Conservation (phyloP, 2,888 invertebrate genomes). For the Spilosoma lubricipeda region DNA sequence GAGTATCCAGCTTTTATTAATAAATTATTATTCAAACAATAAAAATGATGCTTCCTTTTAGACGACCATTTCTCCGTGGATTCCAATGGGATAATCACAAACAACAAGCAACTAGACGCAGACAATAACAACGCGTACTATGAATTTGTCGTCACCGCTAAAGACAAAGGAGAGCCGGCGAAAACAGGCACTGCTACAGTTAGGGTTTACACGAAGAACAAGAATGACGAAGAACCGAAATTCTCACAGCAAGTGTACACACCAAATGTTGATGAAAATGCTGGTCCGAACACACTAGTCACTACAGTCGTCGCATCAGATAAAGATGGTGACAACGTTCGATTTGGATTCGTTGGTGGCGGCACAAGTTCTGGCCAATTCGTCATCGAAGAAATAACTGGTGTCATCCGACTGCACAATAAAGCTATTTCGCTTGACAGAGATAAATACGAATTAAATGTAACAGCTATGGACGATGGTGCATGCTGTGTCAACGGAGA, state of each 20-base stretch:
- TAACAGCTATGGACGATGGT: constrained; percentile 99
- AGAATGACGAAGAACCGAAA: constrained; percentile 98
- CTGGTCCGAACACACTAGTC: constrained; percentile 97
- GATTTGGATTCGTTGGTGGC: constrained; percentile 96
- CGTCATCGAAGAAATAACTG: constrained; percentile 97
- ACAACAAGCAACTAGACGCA: constrained; percentile 97
- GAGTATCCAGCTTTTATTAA: neutral
- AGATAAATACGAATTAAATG: constrained; percentile 98
- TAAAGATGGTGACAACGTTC: constrained; percentile 98
- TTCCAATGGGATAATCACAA: constrained; percentile 96
- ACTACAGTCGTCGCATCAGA: constrained; percentile 99
- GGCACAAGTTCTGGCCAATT: constrained; percentile 96
- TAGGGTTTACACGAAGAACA: constrained; percentile 98
- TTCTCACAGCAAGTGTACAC: constrained; percentile 98
- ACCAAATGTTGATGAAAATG: constrained; percentile 98
- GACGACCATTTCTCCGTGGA: constrained; percentile 98
- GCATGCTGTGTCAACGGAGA: constrained; percentile 97
- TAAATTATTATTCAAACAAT: neutral
- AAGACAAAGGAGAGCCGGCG: constrained; percentile 97
- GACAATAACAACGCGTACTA: constrained; percentile 99
- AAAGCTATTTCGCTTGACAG: constrained; percentile 95
- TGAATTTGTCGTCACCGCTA: constrained; percentile 97
- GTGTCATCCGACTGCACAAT: constrained; percentile 95
- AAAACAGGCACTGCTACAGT: constrained; percentile 97
- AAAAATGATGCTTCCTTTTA: constrained; percentile 66